Evolutionary conservation across 2,888 invertebrate genomes (phyloP).

Genomic region (Campoplex nolae): DNA sequence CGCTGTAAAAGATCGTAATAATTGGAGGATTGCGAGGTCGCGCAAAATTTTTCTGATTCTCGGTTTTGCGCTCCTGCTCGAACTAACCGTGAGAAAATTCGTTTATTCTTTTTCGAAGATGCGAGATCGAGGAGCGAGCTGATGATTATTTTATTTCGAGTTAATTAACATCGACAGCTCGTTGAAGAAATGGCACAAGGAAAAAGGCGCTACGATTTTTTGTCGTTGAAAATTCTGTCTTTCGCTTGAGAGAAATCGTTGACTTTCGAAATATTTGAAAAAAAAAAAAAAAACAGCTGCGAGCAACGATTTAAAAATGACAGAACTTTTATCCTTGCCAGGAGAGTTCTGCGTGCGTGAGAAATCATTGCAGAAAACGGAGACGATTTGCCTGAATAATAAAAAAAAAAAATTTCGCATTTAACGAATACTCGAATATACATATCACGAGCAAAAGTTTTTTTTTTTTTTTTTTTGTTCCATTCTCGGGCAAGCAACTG

Average conservation of each 20-base stretch:
- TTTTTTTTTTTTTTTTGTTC: not conserved
- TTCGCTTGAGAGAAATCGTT: no score
- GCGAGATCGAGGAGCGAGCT: not conserved
- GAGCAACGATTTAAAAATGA: not conserved
- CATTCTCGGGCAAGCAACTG: conserved; percentile 18
- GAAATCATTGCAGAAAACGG: not conserved
- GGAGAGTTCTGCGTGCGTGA: not conserved
- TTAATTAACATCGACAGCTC: not conserved
- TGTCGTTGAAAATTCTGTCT: no score
- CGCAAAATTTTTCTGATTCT: conserved; percentile 11
- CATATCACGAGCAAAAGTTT: not conserved
- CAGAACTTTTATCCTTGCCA: not conserved
- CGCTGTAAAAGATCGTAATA: conserved; percentile 28
- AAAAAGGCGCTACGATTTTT: no score
- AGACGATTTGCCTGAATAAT: not conserved
- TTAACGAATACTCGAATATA: not conserved
- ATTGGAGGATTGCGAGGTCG: conserved; percentile 34
- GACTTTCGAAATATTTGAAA: not conserved
- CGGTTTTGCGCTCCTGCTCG: not conserved
- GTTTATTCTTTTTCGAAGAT: not conserved
- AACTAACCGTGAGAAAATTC: conserved; percentile 33
- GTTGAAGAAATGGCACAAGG: not conserved
- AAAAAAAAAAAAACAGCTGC: not conserved
- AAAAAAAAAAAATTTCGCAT: not conserved
- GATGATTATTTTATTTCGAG: no score